These are phyloP conservation scores for Loripinus fragilis DNA, from an alignment of 2,888 invertebrate species.

Conservation along the genomic window DNA sequence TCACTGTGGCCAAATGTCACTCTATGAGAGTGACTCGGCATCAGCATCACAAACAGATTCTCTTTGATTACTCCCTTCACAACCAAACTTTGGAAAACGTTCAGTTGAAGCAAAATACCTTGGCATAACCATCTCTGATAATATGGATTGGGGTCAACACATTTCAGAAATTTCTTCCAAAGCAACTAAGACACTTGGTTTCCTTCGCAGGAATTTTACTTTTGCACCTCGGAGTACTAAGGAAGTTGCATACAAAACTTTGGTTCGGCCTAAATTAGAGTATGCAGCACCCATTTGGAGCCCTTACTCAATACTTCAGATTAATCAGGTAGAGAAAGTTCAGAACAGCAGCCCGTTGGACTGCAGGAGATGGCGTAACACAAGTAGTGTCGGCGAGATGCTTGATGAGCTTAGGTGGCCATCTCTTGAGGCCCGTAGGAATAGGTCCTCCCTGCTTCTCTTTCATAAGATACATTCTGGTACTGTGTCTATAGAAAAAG, in stretches of 20 bases:
- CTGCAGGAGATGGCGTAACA: background rate
- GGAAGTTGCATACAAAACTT: background rate
- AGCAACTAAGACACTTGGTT: background rate
- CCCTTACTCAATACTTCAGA: background rate
- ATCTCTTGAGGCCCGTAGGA: background rate
- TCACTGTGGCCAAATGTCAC: slow-evolving; percentile 7
- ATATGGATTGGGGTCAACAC: background rate
- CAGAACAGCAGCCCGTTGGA: background rate
- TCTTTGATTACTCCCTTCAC: background rate
- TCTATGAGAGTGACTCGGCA: slow-evolving; percentile 10
- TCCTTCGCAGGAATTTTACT: background rate
- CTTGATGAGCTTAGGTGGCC: background rate
- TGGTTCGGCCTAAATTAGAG: background rate
- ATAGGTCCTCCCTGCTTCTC: background rate
- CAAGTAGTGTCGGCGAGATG: background rate
- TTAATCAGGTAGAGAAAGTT: background rate
- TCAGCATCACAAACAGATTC: background rate
- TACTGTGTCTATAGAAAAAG: background rate
- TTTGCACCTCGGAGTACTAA: background rate
- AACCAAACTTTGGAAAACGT: background rate
- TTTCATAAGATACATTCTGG: slow-evolving; percentile 4
- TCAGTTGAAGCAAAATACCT: background rate
- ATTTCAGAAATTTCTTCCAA: background rate
- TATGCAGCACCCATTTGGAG: background rate
- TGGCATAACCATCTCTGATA: background rate